Percentiles rank a stretch among this genome's conserved stretches.
phyloP scores from a whole-genome alignment of 2,113 vertebrate genomes.

The Stegostoma tigrinum region DNA sequence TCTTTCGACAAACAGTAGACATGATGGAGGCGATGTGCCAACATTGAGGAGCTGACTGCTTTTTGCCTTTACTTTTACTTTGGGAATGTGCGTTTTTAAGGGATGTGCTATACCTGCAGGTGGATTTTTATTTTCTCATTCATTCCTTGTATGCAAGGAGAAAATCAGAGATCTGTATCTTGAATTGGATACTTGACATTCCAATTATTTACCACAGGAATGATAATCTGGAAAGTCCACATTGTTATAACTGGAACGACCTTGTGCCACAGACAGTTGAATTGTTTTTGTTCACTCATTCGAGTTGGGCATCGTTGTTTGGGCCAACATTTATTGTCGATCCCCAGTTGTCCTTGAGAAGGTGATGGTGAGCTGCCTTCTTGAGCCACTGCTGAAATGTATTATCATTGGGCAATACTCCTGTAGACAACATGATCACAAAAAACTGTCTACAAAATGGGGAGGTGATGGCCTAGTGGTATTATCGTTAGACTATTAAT shows the following conservation, averaged over 20 bases:
- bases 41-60: not conserved
- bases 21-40: not conserved
- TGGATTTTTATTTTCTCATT: not conserved
- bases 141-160: not conserved
- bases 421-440: not conserved
- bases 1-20: too few species aligned
- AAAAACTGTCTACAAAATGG: not conserved
- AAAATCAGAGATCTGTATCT: not conserved
- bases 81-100: not conserved
- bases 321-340: too few species aligned
- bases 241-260: not conserved
- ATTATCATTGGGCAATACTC: not conserved
- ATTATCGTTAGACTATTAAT: too few species aligned
- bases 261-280: not conserved
- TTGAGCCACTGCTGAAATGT: not conserved
- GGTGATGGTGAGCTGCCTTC: too few species aligned
- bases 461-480: too few species aligned
- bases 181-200: not conserved
- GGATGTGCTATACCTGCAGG: not conserved
- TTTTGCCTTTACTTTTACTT: not conserved
- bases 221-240: not conserved
- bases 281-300: not conserved
- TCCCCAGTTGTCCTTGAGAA: too few species aligned
- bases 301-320: too few species aligned
- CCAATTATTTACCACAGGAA: not conserved